Percentiles rank a stretch among this genome's conserved stretches.
phyloP scores from a whole-genome alignment of 2,113 vertebrate species.

The Gulo gulo region DNA sequence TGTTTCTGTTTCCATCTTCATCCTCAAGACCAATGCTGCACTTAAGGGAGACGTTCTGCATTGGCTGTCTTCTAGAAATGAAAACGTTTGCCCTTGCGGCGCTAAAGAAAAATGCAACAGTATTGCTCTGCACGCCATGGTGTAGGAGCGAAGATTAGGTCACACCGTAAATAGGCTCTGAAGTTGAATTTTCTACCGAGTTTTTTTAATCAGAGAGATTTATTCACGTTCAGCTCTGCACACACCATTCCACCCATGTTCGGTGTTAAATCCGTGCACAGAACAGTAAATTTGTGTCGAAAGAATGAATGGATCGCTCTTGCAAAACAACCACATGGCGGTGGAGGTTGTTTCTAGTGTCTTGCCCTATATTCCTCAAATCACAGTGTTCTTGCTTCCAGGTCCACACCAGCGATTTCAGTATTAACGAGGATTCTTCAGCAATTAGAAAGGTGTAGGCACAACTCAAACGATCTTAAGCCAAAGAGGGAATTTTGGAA shows the following conservation, averaged over 20 bases:
- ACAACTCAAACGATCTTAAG: background rate
- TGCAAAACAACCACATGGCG: background rate
- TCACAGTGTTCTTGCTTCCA: background rate
- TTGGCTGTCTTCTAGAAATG: background rate
- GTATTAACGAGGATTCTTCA: background rate
- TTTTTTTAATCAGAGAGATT: background rate
- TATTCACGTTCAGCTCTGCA: background rate
- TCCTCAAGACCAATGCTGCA: background rate
- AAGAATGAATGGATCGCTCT: background rate
- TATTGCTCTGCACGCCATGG: background rate
- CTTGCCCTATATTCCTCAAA: background rate
- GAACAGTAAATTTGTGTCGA: background rate
- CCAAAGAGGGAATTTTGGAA: background rate
- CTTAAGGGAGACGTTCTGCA: background rate
- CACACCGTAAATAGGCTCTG: background rate
- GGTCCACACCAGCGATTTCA: background rate
- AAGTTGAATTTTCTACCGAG: background rate
- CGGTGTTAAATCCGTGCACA: background rate
- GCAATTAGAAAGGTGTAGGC: background rate
- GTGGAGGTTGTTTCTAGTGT: background rate
- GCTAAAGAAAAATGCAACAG: background rate
- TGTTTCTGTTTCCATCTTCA: background rate
- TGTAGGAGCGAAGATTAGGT: background rate
- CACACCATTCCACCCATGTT: background rate
- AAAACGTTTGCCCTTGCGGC: background rate